These are phyloP conservation scores for Frankliniella intonsa DNA, from an alignment of 2,888 invertebrate genomes.

Conservation along the genomic window DNA sequence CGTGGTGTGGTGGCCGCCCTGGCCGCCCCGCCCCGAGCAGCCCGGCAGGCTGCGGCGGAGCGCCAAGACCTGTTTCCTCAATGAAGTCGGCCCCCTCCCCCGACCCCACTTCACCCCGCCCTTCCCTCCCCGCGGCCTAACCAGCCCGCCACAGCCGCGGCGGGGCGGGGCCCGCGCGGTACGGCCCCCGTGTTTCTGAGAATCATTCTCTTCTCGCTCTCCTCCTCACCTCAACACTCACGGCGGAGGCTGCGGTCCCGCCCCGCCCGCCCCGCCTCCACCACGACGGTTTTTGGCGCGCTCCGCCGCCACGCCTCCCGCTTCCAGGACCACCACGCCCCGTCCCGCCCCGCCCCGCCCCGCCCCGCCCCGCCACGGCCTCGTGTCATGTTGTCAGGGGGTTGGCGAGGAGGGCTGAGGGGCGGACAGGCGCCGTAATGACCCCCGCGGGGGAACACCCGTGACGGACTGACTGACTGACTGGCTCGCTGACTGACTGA, in stretches of 20 bases:
- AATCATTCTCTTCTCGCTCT: slow-evolving; percentile 2
- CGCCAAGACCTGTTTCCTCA: background rate
- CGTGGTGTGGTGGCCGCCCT: no score
- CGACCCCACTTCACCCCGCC: background rate
- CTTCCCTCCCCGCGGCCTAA: background rate
- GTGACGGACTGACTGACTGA: background rate
- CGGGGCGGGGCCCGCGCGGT: background rate
- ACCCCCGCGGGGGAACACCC: background rate
- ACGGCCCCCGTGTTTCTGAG: background rate
- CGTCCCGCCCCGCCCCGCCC: no score
- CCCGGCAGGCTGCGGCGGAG: no score
- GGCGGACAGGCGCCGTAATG: background rate
- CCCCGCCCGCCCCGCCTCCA: background rate
- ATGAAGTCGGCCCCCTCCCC: background rate
- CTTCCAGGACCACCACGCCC: background rate
- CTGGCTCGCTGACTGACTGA: background rate
- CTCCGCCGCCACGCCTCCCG: slow-evolving; percentile 11
- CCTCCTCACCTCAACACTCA: background rate
- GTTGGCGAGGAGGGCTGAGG: background rate
- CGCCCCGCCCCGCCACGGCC: no score
- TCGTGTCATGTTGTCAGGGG: background rate
- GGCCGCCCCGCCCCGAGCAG: no score
- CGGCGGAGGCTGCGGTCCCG: background rate
- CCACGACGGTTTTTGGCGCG: slow-evolving; percentile 18
- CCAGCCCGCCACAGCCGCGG: background rate